Conservation (phyloP, 2,888 invertebrate genomes). For the Pherbina coryleti region DNA sequence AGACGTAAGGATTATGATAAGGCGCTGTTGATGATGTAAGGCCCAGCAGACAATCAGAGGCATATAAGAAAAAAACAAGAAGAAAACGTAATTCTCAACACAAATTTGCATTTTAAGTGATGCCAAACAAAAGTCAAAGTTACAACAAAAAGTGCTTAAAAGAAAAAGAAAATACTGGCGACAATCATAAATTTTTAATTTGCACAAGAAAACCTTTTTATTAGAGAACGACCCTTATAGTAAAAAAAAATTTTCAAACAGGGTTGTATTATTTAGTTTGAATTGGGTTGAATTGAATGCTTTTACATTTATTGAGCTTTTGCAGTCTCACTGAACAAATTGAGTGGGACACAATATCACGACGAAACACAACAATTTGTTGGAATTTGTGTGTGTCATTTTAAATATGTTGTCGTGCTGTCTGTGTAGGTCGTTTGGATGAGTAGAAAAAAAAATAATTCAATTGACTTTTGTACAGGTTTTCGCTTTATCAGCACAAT, state of each 20-base stretch:
- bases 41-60: background rate
- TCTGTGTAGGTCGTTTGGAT: background rate
- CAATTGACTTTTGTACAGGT: constrained; percentile 4
- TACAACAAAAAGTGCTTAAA: background rate
- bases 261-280: too few relatives aligned
- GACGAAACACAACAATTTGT: background rate
- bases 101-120: constrained; percentile 26
- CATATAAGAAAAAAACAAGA: background rate
- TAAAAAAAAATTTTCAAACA: too few relatives aligned
- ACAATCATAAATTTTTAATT: constrained; percentile 12
- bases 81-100: background rate
- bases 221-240: too few relatives aligned
- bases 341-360: background rate
- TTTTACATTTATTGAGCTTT: background rate
- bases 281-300: constrained; percentile 4
- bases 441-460: background rate
- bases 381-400: background rate
- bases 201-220: background rate
- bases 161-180: background rate
- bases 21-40: constrained; percentile 4
- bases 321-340: background rate
- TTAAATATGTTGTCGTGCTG: background rate
- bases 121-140: background rate
- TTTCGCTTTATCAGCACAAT: background rate
- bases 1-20: background rate